A percentile compares a stretch with the other conserved stretches of the same genome.
Evolutionary conservation across 2,113 vertebrate genomes (phyloP).

Genomic region (Xiphophorus maculatus): DNA sequence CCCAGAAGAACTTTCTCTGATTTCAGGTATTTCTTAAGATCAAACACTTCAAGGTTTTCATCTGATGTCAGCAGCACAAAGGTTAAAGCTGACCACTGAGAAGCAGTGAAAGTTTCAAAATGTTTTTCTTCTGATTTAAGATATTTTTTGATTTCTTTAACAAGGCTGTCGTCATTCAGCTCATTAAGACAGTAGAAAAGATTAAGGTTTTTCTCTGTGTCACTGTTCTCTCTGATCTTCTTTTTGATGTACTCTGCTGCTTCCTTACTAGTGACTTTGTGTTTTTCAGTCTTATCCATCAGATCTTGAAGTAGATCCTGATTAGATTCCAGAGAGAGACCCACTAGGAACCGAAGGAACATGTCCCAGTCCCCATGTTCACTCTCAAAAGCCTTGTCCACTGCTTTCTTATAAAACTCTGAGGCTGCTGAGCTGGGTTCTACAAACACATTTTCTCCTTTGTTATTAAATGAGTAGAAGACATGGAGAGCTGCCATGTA

Average conservation of each 20-base stretch:
- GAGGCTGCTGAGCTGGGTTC: fast-evolving
- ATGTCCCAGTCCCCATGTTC: conserved; percentile 52
- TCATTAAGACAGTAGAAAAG: conserved; percentile 56
- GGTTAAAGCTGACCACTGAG: conserved; percentile 54
- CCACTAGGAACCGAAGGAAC: conserved; percentile 55
- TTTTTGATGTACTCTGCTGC: conserved; percentile 50
- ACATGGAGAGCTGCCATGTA: conserved; percentile 53
- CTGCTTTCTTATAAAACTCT: conserved; percentile 20
- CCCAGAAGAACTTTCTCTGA: conserved; percentile 57
- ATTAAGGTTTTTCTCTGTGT: conserved; percentile 34
- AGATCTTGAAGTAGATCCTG: conserved; percentile 23
- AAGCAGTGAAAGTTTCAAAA: conserved; percentile 24
- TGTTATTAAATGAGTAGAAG: background rate
- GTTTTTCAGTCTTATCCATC: conserved; percentile 9
- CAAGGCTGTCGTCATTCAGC: conserved; percentile 45
- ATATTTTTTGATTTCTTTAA: conserved; percentile 24
- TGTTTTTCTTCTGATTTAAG: background rate
- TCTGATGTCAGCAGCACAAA: conserved; percentile 55
- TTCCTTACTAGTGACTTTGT: background rate
- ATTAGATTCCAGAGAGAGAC: conserved; percentile 49
- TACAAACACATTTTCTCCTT: conserved; percentile 33
- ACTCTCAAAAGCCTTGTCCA: conserved; percentile 31
- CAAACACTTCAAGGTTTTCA: conserved; percentile 40
- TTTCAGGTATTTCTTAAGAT: conserved; percentile 53
- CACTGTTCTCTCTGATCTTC: background rate